Evolutionary conservation across 2,797 vertebrate species (phyloP).

Genomic region (Microctenopoma steveboyesi): DNA sequence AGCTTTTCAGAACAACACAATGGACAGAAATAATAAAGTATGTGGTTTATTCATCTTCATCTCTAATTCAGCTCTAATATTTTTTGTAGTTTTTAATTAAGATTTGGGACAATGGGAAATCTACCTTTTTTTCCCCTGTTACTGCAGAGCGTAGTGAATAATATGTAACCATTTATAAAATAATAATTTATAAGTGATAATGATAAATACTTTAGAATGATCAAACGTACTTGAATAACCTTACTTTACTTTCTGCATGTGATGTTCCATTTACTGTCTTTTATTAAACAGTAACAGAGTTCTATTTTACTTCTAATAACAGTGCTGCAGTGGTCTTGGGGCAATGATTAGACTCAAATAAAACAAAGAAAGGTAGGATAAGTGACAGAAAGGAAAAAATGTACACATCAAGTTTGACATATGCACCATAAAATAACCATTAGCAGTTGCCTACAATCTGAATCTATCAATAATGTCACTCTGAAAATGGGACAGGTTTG

Average conservation of each 20-base stretch:
- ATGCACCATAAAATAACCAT: constrained; percentile 88
- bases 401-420: constrained; percentile 81
- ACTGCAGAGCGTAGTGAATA: not conserved
- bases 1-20: constrained; percentile 15
- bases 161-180: constrained; percentile 6
- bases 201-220: constrained; percentile 25
- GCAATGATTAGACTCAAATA: constrained; percentile 59
- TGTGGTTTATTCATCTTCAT: constrained; percentile 15
- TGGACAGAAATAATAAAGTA: constrained; percentile 6
- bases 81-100: constrained; percentile 3
- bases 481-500: constrained; percentile 89
- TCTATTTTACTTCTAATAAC: constrained; percentile 47
- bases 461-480: constrained; percentile 87
- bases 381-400: constrained; percentile 26
- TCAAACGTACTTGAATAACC: constrained; percentile 26
- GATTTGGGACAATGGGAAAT: constrained; percentile 6
- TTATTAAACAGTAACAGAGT: constrained; percentile 38
- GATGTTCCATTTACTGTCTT: constrained; percentile 44
- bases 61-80: not conserved
- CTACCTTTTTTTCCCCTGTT: not conserved
- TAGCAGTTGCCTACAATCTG: constrained; percentile 84
- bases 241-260: constrained; percentile 20
- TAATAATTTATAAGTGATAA: not conserved
- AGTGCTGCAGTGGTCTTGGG: constrained; percentile 43
- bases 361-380: constrained; percentile 45